These are phyloP conservation scores for Vanessa tameamea DNA, from an alignment of 1,140 invertebrate species.

Conservation along the genomic window DNA sequence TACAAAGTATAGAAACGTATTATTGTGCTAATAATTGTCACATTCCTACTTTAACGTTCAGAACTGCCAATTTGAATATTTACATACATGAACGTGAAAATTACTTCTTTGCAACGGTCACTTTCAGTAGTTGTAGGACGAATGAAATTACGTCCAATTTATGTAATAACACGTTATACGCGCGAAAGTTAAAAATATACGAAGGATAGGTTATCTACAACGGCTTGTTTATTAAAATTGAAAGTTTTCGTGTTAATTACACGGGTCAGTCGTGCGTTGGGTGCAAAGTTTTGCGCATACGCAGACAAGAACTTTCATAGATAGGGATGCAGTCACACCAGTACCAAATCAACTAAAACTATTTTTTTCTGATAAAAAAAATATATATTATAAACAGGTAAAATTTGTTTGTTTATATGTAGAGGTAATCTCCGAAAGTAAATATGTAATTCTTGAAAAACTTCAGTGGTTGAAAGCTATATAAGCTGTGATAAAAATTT, in stretches of 20 bases:
- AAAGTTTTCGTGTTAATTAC: conserved; percentile 37
- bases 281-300: conserved; percentile 25
- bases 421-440: too few species aligned
- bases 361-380: not conserved
- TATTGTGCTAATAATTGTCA: too few species aligned
- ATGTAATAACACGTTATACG: conserved; percentile 30
- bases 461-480: too few species aligned
- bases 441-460: too few species aligned
- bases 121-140: conserved; percentile 17
- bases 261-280: conserved; percentile 20
- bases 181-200: conserved; percentile 31
- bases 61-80: too few species aligned
- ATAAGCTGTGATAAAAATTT: too few species aligned
- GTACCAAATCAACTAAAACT: not conserved
- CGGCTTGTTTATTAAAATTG: conserved; percentile 36
- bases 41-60: too few species aligned
- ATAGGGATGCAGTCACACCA: conserved; percentile 13
- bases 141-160: conserved; percentile 30
- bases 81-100: not conserved
- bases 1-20: too few species aligned
- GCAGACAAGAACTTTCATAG: conserved; percentile 24
- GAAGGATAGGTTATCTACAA: conserved; percentile 29
- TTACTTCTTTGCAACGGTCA: not conserved
- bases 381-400: not conserved
- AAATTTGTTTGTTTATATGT: too few species aligned